Conservation (phyloP, 1,140 invertebrate genomes). For the Nilaparvata lugens region DNA sequence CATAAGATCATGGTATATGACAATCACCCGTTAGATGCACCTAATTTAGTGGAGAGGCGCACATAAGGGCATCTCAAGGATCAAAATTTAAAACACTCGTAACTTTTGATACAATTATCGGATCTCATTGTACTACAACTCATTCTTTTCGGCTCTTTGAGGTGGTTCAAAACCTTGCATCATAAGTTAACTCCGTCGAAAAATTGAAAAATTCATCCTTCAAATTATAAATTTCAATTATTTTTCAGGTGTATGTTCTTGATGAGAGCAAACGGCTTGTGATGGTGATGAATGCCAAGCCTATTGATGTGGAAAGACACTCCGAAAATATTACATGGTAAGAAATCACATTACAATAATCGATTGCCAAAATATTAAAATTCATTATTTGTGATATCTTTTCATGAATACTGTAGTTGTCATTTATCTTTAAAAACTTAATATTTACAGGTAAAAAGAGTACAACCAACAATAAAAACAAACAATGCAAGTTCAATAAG, state of each 20-base stretch:
- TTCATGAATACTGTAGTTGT: neutral
- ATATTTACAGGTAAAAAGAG: too few relatives aligned
- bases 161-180: neutral
- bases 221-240: neutral
- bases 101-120: too few relatives aligned
- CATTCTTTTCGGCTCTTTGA: too few relatives aligned
- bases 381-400: neutral
- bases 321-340: constrained; percentile 57
- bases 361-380: neutral
- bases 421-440: neutral
- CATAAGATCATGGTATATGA: too few relatives aligned
- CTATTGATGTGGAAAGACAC: constrained; percentile 60
- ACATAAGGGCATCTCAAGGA: too few relatives aligned
- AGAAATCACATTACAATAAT: constrained; percentile 25
- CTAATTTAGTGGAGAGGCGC: too few relatives aligned
- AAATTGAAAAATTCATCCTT: neutral
- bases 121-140: too few relatives aligned
- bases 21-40: too few relatives aligned
- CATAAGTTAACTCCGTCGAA: neutral
- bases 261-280: constrained; percentile 71
- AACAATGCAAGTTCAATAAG: too few relatives aligned
- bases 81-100: too few relatives aligned
- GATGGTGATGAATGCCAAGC: constrained; percentile 62
- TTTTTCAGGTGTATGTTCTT: constrained; percentile 62
- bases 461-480: too few relatives aligned